A percentile compares a stretch with the other conserved stretches of the same genome.
phyloP scores from a whole-genome alignment of 2,888 invertebrate species.

The Watsonalla binaria region DNA sequence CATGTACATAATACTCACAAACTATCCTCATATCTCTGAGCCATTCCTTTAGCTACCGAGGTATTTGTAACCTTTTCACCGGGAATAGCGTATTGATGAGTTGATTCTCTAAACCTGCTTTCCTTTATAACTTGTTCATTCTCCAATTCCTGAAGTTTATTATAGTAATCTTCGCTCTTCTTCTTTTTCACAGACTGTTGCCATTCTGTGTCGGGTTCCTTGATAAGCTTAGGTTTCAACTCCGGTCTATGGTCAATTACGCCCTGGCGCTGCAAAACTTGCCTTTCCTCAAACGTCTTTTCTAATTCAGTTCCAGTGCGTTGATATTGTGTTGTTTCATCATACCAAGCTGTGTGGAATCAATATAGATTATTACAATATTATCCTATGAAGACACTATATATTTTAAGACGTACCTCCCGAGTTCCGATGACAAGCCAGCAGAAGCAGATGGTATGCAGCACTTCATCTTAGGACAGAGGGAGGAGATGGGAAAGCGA shows the following conservation, averaged over 20 bases:
- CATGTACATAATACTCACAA: conserved; percentile 81
- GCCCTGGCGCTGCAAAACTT: conserved; percentile 82
- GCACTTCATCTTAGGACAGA: conserved; percentile 52
- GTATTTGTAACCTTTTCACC: conserved; percentile 88
- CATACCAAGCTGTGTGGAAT: conserved; percentile 88
- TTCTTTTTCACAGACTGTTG: conserved; percentile 89
- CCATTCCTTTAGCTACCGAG: conserved; percentile 91
- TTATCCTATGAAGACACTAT: conserved; percentile 12
- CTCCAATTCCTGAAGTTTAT: conserved; percentile 88
- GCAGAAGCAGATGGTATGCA: conserved; percentile 69
- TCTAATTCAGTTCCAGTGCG: conserved; percentile 91
- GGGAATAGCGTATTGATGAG: conserved; percentile 90
- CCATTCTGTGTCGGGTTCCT: conserved; percentile 90
- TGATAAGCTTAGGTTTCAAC: conserved; percentile 82
- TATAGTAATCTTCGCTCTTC: conserved; percentile 91
- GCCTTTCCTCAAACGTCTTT: conserved; percentile 92
- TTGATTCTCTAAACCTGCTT: conserved; percentile 85
- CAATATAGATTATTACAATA: conserved; percentile 21
- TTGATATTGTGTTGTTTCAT: conserved; percentile 92
- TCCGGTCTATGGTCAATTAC: conserved; percentile 81
- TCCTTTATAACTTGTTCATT: conserved; percentile 92
- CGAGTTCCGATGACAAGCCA: conserved; percentile 65
- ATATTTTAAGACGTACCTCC: conserved; percentile 60
- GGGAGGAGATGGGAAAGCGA: conserved; percentile 41
- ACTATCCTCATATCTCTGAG: conserved; percentile 89